These are phyloP conservation scores for Origma solitaria DNA, from an alignment of 2,113 vertebrate genomes.

Conservation along the genomic window DNA sequence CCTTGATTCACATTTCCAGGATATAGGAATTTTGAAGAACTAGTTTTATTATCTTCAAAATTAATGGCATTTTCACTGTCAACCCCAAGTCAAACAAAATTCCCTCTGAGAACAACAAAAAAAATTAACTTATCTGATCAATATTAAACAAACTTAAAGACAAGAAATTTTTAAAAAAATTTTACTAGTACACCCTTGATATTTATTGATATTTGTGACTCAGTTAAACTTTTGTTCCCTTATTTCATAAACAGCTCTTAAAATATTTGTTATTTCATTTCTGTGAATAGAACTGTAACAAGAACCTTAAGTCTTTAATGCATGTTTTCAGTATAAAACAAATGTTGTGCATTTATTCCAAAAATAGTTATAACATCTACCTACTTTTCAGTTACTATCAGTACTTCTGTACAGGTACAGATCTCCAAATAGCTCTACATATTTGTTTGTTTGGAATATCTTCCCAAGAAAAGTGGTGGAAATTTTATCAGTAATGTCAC, in stretches of 20 bases:
- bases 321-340: neutral
- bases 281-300: neutral
- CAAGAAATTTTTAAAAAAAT: neutral
- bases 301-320: neutral
- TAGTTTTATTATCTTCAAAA: neutral
- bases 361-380: neutral
- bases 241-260: neutral
- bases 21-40: neutral
- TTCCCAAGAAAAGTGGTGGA: neutral
- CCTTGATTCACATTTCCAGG: neutral
- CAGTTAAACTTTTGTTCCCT: neutral
- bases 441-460: neutral
- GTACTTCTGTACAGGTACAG: neutral
- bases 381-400: neutral
- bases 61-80: neutral
- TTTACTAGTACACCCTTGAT: neutral
- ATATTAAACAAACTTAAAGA: neutral
- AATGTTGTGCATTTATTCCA: neutral
- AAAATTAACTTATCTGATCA: neutral
- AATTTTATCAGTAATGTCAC: neutral
- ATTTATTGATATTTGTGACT: neutral
- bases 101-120: neutral
- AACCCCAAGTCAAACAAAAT: neutral
- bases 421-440: neutral
- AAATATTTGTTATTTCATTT: neutral